phyloP scores from a whole-genome alignment of 2,113 vertebrate genomes.

The Canis aureus region DNA sequence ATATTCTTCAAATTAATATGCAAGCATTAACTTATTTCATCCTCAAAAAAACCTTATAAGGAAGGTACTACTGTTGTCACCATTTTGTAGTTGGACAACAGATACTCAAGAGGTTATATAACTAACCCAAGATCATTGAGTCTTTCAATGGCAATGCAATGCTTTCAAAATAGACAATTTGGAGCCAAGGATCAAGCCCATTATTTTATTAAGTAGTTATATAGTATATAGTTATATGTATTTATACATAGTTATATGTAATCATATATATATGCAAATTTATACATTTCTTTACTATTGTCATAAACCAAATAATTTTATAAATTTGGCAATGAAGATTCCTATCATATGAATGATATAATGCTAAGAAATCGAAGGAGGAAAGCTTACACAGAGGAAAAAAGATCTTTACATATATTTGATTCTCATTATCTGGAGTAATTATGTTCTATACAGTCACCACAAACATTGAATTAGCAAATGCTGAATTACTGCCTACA shows the following conservation, averaged over 20 bases:
- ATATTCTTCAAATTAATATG: background rate
- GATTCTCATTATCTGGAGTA: background rate
- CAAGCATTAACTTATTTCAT: background rate
- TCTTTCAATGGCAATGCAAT: background rate
- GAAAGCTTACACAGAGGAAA: background rate
- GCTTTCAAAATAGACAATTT: background rate
- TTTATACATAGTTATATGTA: background rate
- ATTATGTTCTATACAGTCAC: background rate
- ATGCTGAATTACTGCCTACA: background rate
- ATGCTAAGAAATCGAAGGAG: background rate
- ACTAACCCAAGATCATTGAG: background rate
- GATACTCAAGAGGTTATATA: background rate
- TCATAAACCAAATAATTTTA: background rate
- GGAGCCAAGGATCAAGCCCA: background rate
- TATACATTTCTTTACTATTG: background rate
- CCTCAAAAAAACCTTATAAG: background rate
- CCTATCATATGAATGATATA: background rate
- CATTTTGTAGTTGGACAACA: background rate
- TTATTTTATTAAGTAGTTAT: background rate
- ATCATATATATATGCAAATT: background rate
- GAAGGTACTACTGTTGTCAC: background rate
- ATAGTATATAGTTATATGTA: background rate
- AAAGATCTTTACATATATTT: background rate
- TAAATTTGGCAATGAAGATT: background rate
- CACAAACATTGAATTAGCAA: background rate